Percentiles rank a stretch among this genome's conserved stretches.
Evolutionary conservation across 2,113 vertebrate genomes (phyloP).

Genomic region (Solea solea): DNA sequence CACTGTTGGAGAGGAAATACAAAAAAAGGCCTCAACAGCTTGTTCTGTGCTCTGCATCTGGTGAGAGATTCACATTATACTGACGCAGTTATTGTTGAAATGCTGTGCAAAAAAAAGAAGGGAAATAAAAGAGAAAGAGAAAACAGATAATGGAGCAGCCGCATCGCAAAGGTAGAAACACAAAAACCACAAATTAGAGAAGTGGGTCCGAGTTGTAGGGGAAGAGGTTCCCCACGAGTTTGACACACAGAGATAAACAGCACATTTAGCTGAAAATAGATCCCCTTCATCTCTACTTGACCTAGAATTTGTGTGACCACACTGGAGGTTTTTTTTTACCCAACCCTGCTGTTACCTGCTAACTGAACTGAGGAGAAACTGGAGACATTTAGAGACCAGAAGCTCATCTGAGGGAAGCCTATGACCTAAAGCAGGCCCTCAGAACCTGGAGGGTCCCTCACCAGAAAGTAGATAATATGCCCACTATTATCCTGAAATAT

Average conservation of each 20-base stretch:
- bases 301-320: slow-evolving; percentile 67
- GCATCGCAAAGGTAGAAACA: slow-evolving; percentile 58
- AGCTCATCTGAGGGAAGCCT: slow-evolving; percentile 12
- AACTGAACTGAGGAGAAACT: slow-evolving; percentile 51
- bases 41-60: slow-evolving; percentile 2
- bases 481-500: slow-evolving; percentile 65
- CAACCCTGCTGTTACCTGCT: slow-evolving; percentile 72
- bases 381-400: slow-evolving; percentile 25
- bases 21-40: slow-evolving; percentile 8
- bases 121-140: slow-evolving; percentile 20
- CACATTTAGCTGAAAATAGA: slow-evolving; percentile 70
- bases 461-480: slow-evolving; percentile 21
- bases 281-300: slow-evolving; percentile 63
- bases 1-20: slow-evolving; percentile 17
- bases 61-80: neutral
- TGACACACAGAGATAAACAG: slow-evolving; percentile 69
- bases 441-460: slow-evolving; percentile 31
- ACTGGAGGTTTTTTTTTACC: slow-evolving; percentile 30
- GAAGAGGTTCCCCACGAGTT: slow-evolving; percentile 63
- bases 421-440: slow-evolving; percentile 29
- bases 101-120: neutral
- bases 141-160: slow-evolving; percentile 41
- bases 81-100: neutral
- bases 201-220: slow-evolving; percentile 62
- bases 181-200: slow-evolving; percentile 69